These are phyloP conservation scores for Sitta europaea DNA, from an alignment of 2,113 vertebrate genomes.

Conservation along the genomic window DNA sequence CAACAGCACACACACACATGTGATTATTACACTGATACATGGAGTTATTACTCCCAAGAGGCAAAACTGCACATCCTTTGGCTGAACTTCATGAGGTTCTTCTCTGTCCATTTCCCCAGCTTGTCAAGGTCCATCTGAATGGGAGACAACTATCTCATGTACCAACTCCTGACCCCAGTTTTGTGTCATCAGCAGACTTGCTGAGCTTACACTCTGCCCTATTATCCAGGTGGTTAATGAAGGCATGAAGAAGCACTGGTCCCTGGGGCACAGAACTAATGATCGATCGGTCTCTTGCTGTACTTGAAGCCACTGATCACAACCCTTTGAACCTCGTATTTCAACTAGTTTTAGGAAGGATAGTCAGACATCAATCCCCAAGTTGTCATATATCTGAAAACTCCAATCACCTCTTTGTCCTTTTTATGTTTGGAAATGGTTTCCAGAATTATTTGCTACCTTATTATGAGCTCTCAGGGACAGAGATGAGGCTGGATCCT, in stretches of 20 bases:
- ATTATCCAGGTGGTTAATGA: neutral
- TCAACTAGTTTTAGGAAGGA: neutral
- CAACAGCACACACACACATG: too few species aligned
- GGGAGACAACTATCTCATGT: neutral
- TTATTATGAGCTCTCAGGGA: neutral
- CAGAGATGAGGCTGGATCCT: neutral
- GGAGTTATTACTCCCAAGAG: neutral
- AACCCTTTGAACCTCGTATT: neutral
- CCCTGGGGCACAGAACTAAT: neutral
- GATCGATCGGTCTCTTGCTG: neutral
- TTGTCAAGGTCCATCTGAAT: rapidly evolving
- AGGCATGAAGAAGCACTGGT: neutral
- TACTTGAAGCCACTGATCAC: neutral
- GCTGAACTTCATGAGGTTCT: neutral
- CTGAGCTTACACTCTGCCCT: neutral
- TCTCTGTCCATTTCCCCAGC: neutral
- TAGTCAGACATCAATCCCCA: neutral
- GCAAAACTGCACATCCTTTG: neutral
- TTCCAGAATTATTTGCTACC: neutral
- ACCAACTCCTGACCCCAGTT: neutral
- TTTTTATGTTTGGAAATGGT: neutral
- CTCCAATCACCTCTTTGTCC: neutral
- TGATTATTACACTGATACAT: neutral
- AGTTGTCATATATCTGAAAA: neutral
- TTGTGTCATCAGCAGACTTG: neutral